Evolutionary conservation across 1,140 invertebrate genomes (phyloP), one percentile per base, ranked within the genome.

Genomic region (Telenomus remus): DNA sequence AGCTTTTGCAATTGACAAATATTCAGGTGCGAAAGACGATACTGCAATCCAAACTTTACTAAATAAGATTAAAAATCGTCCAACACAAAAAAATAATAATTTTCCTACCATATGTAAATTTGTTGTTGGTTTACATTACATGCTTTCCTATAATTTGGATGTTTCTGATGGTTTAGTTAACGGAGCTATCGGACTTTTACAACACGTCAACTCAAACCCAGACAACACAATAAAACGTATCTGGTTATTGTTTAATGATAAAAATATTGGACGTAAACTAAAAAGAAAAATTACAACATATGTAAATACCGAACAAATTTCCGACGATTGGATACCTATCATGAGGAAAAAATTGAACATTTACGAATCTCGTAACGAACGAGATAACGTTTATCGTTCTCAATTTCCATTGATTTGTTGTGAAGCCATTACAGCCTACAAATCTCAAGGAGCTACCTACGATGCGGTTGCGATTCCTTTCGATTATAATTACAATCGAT

Each of bases 71-170:
- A 5, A 50, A n/a, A 50, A 4, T 50, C n/a, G 12, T 50, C 12
- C 4, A 19, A 48, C 6, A 33, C 12, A 50, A 39, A 50, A 50
- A 50, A 27, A 1, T 3, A 3, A 6, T 27, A 27, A 27, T 19
- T 42, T 55, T 27, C 51, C 35, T 19, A 37, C 16, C 42, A 55
- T 15, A 1, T 55, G 39, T 27, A 16, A 42, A 55, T 55, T 55
- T 43, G 51, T 55, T n/a, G 43, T 43, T 19, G 51, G 51, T 19
- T 43, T 55, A 19, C 42, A 55, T 55, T 55, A 55, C n/a, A 55
- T 55, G 51, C 8, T 55, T 42, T 43, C 51, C n/a, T 55, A 10
- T 43, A 55, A 55, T 55, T 43, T 55, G 12, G 39, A 55, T 55
- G 39, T 55, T 39, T 27, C 16, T 55, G 51, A 42, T 43, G 51